Conservation (phyloP, 2,113 vertebrate species). For the Pangasianodon gigas region DNA sequence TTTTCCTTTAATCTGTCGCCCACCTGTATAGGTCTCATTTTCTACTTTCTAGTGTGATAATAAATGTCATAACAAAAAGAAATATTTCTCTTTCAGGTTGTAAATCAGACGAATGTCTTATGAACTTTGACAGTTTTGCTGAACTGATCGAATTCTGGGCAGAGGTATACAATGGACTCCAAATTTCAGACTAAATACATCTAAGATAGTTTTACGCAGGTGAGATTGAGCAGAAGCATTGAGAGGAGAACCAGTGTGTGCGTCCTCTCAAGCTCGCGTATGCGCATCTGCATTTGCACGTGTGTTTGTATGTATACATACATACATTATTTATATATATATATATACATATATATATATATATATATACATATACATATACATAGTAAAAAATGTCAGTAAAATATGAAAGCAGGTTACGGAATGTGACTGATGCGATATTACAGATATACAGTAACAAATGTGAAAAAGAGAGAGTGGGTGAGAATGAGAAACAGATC, state of each 20-base stretch:
- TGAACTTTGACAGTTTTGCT: not conserved
- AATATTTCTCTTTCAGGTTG: not conserved
- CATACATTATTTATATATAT: not conserved
- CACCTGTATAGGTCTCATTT: not conserved
- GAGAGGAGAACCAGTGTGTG: slow-evolving; percentile 42
- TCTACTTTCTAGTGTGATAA: not conserved
- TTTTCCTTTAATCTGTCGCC: not conserved
- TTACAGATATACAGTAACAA: slow-evolving; percentile 32
- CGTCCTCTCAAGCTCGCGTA: slow-evolving; percentile 17
- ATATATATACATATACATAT: not conserved
- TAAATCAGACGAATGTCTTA: not conserved
- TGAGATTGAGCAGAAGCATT: slow-evolving; percentile 3
- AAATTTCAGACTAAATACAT: slow-evolving; percentile 32
- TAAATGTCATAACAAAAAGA: not conserved
- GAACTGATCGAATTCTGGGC: slow-evolving; percentile 71
- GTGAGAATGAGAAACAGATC: slow-evolving; percentile 42
- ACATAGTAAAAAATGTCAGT: slow-evolving; percentile 13
- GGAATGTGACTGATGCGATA: slow-evolving; percentile 31
- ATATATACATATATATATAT: slow-evolving; percentile 7
- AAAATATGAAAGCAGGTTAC: slow-evolving; percentile 13
- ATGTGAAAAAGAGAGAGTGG: not conserved
- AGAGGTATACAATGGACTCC: slow-evolving; percentile 77
- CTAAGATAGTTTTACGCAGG: not conserved
- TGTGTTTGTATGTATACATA: slow-evolving; percentile 31
- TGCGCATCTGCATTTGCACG: not conserved